Evolutionary conservation across 2,113 vertebrate species (phyloP).

Genomic region (Carettochelys insculpta): DNA sequence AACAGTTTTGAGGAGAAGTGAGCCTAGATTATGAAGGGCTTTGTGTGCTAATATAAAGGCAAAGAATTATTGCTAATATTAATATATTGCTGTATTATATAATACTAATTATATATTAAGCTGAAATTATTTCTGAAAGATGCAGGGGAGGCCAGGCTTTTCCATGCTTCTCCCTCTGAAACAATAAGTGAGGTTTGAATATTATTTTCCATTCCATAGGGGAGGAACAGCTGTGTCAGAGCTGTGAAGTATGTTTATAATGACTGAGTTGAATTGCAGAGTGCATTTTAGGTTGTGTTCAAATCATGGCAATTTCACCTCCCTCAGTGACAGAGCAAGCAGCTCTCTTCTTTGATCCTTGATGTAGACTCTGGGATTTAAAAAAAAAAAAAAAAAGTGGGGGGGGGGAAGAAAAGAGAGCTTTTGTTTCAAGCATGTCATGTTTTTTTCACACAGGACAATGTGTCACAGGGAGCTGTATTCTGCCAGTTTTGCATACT

Average conservation of each 20-base stretch:
- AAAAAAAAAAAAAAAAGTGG: background rate
- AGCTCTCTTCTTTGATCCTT: conserved; percentile 9
- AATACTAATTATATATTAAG: conserved; percentile 37
- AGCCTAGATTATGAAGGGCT: background rate
- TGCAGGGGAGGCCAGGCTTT: conserved; percentile 25
- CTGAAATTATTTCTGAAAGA: conserved; percentile 13
- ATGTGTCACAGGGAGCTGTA: background rate
- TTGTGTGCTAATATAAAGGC: background rate
- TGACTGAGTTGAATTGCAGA: conserved; percentile 45
- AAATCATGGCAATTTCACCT: conserved; percentile 24
- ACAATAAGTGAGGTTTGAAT: conserved; percentile 13
- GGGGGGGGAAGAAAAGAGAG: background rate
- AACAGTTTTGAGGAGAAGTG: fast-evolving
- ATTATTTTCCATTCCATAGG: conserved; percentile 12
- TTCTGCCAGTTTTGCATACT: background rate
- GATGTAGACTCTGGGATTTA: background rate
- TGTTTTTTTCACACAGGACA: background rate
- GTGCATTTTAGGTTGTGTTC: conserved; percentile 16
- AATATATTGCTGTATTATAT: conserved; percentile 46
- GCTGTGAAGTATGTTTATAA: conserved; percentile 21
- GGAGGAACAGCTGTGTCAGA: conserved; percentile 36
- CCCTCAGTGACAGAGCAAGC: conserved; percentile 30
- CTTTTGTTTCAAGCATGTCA: background rate
- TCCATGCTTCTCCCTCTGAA: conserved; percentile 7
- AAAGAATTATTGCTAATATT: conserved; percentile 35